phyloP scores from a whole-genome alignment of 2,888 invertebrate genomes.

The Watsonalla cultraria region DNA sequence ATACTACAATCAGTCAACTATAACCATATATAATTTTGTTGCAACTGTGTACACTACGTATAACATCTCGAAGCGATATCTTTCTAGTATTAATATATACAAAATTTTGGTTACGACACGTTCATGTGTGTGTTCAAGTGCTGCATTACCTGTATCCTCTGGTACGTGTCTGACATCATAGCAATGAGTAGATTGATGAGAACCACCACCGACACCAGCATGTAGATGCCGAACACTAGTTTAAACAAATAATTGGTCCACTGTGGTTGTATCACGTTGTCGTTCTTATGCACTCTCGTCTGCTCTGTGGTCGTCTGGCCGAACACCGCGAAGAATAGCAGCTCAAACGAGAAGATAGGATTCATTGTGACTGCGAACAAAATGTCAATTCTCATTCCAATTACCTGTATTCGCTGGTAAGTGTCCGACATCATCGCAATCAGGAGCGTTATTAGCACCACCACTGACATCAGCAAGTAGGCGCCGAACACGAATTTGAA shows the following conservation, averaged over 20 bases:
- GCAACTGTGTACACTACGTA: too few species aligned
- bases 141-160: conserved; percentile 93
- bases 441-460: conserved; percentile 98
- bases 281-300: conserved; percentile 82
- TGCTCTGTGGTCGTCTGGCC: conserved; percentile 93
- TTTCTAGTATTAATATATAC: too few species aligned
- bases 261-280: conserved; percentile 82
- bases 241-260: conserved; percentile 94
- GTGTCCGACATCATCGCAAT: conserved; percentile 99
- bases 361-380: conserved; percentile 92
- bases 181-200: conserved; percentile 99
- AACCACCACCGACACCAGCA: conserved; percentile 99
- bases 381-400: conserved; percentile 60
- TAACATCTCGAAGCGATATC: too few species aligned
- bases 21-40: too few species aligned
- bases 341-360: conserved; percentile 95
- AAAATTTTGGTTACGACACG: too few species aligned
- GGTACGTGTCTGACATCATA: conserved; percentile 99
- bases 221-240: conserved; percentile 94
- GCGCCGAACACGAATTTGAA: conserved; percentile 96
- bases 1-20: too few species aligned
- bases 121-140: conserved; percentile 14
- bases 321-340: conserved; percentile 99
- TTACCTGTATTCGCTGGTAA: conserved; percentile 99
- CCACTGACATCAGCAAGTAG: conserved; percentile 98